Evolutionary conservation across 2,888 invertebrate genomes (phyloP), one percentile per base, ranked within the genome.

Genomic region (Agriopis aurantiaria): DNA sequence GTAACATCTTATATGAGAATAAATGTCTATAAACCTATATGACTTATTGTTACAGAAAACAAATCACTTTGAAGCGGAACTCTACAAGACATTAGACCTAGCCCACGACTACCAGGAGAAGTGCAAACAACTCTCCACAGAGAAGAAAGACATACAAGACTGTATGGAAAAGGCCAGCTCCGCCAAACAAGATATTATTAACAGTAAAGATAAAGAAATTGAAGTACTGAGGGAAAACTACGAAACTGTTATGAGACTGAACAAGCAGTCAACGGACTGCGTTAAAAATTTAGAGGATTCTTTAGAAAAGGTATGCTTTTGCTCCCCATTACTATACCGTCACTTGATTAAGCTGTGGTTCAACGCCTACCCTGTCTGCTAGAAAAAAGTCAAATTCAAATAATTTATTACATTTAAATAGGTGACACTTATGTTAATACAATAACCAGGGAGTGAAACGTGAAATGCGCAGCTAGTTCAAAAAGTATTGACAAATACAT

Each of bases 51-150:
- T 85, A 10, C 83, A 93, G 88, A 95, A 95, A 92, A 90, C 95
- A 0, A 95, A 95, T 72, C 95, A 95, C 52, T 95, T 96, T 76
- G 97, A 97, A 89, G 93, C 95, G 8, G 97, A 98, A 89, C 89
- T 97, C 1, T 95, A 96, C 45, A 96, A 97, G 89, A 96, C 97
- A 0, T 86, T 97, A 55, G 96, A 96, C 78, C 84, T 97, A 51
- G 96, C 96, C 0, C 96, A 96, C 46, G 95, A 95, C 74, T 96
- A 96, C 80, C 96, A 97, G 84, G 96, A 96, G 40, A 96, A 96
- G 85, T 95, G 95, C 70, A 95, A 95, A 68, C 89, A 90, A 52
- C 77, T 96, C 0, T 95, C 95, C 65, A 73, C 82, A 0, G 95
- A 96, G 70, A 91, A 95, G 66, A 86, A 88, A 10, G 88, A 89